Percentiles rank a stretch among this genome's conserved stretches.
Evolutionary conservation across 1,140 invertebrate species (phyloP).

Genomic region (Pygmarrhopalites habei): DNA sequence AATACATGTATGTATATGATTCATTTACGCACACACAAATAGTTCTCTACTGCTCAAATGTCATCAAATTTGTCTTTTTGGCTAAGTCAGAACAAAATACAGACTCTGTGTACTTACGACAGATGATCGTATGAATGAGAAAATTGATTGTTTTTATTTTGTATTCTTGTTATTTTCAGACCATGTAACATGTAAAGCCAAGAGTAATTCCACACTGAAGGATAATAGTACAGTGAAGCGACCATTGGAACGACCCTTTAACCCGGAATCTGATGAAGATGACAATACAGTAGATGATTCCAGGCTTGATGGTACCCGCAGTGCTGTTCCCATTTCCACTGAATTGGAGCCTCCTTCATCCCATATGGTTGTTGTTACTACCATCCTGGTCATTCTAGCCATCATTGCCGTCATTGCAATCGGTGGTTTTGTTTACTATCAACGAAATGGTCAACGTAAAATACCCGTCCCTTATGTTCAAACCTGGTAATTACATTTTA

Average conservation of each 20-base stretch:
- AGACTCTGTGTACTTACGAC: not conserved
- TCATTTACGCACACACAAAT: not conserved
- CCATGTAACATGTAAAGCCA: conserved; percentile 16
- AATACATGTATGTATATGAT: too few species aligned
- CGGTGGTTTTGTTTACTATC: conserved; percentile 9
- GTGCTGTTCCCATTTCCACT: not conserved
- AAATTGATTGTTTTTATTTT: not conserved
- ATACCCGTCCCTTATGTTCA: conserved; percentile 34
- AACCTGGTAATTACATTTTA: conserved; percentile 32
- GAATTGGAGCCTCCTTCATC: not conserved
- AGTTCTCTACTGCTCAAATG: not conserved
- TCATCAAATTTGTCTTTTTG: not conserved
- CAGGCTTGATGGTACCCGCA: not conserved
- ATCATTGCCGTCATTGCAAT: conserved; percentile 1
- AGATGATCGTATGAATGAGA: not conserved
- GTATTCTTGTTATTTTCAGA: not conserved
- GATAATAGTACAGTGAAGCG: too few species aligned
- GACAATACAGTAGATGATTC: too few species aligned
- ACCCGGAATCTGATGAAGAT: too few species aligned
- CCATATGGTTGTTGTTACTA: not conserved
- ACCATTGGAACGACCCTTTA: too few species aligned
- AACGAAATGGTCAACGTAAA: conserved; percentile 25
- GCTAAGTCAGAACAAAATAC: not conserved
- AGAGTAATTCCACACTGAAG: conserved; percentile 7
- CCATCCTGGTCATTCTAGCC: conserved; percentile 10